Evolutionary conservation across 1,140 invertebrate species (phyloP), one percentile per base, ranked within the genome.

Genomic region (Trichonephila inaurata): DNA sequence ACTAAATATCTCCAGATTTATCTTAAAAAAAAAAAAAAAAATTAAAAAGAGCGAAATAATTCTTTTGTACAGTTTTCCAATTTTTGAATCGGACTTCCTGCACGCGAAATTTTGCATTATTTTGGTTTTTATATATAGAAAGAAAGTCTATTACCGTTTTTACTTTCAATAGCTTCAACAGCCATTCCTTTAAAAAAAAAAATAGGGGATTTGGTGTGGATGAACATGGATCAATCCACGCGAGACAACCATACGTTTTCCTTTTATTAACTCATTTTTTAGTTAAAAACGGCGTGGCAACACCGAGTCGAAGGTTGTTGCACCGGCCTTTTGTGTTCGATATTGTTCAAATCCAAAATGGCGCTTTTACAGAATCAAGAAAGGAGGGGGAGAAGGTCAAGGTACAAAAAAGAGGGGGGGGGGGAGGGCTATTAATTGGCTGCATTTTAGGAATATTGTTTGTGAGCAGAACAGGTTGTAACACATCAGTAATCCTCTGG

Each of bases 361-460:
- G 72, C 33, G 18, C 28, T 77, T 28, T 40, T 33, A 40, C 18
- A 7, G 14, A 33, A 40, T 19, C 0, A 77, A 77, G 33, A 69
- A 69, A 18, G 33, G n/a, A 28, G 3, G 12, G 51, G 28, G 33
- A 77, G 33, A 77, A 40, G 72, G 28, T 77, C 28, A 77, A 40
- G 72, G 72, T 77, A 24, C 7, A 51, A 51, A 51, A 51, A 51
- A 51, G 8, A 77, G 40, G 33, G 19, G 33, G 5, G 5, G 33
- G 33, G 33, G 33, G 40, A 19, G 40, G 72, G 33, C 28, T 40
- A 77, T 77, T 77, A 33, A 77, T 77, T 77, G 51, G 72, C 72
- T 77, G 72, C 72, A 18, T 77, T 77, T 77, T 33, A 77, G 72
- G 72, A 77, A 77, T 77, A 77, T 77, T 77, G 33, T 77, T 77